Percentiles rank a stretch among this genome's conserved stretches.
phyloP scores from a whole-genome alignment of 53 echinoderm and acorn worm genomes.

The Hippasteria phrygiana region DNA sequence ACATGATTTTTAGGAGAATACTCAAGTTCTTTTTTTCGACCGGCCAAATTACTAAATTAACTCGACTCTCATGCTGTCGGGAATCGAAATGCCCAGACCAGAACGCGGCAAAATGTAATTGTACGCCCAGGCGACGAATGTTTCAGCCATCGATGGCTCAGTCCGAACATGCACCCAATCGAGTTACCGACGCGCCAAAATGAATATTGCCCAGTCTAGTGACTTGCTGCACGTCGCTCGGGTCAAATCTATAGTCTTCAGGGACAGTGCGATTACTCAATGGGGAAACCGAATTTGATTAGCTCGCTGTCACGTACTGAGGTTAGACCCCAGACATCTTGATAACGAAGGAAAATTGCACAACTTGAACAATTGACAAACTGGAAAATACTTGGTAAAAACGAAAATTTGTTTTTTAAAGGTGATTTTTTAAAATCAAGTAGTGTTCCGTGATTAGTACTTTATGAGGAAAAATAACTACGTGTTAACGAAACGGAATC shows the following conservation, averaged over 20 bases:
- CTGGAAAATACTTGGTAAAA: too few species aligned
- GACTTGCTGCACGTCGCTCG: not conserved
- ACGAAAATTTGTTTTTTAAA: too few species aligned
- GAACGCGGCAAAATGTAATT: not conserved
- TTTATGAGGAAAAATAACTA: too few species aligned
- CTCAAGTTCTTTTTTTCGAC: too few species aligned
- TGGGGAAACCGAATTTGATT: not conserved
- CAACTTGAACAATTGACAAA: not conserved
- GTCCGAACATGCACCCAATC: not conserved
- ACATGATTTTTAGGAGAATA: too few species aligned
- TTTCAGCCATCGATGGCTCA: not conserved
- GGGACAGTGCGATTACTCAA: not conserved
- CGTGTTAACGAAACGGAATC: too few species aligned
- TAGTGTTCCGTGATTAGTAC: too few species aligned
- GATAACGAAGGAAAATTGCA: not conserved
- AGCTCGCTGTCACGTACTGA: too few species aligned
- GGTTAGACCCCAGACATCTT: too few species aligned
- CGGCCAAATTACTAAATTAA: not conserved
- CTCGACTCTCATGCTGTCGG: not conserved
- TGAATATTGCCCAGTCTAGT: too few species aligned
- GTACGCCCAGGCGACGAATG: not conserved
- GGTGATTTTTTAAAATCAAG: too few species aligned
- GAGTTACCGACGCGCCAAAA: not conserved
- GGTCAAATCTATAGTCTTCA: not conserved
- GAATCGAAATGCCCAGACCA: not conserved